These are phyloP conservation scores for Theocolax elegans DNA, from an alignment of 1,140 invertebrate genomes.

Conservation along the genomic window DNA sequence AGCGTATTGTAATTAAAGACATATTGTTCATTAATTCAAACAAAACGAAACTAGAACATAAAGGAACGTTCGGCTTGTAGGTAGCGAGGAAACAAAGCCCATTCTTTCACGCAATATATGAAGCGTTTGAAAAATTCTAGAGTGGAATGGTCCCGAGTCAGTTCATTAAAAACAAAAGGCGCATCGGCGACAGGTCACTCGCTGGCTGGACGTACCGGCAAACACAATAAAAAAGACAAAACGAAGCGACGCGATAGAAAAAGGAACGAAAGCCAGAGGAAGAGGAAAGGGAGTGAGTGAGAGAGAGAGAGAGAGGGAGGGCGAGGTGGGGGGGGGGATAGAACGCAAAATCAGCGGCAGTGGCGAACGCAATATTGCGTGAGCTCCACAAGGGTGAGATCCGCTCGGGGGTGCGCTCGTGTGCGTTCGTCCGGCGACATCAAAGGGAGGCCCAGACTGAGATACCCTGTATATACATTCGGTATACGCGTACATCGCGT, in stretches of 20 bases:
- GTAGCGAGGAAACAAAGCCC: neutral
- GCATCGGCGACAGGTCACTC: neutral
- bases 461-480: neutral
- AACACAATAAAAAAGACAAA: slow-evolving; percentile 11
- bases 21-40: neutral
- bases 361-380: neutral
- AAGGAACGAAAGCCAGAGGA: slow-evolving; percentile 29
- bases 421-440: slow-evolving; percentile 43
- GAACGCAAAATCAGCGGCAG: neutral
- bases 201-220: too few relatives aligned
- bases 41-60: neutral
- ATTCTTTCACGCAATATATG: too few relatives aligned
- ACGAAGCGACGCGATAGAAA: too few relatives aligned
- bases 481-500: neutral
- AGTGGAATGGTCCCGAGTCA: too few relatives aligned
- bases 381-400: neutral
- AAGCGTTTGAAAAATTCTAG: too few relatives aligned
- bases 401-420: neutral
- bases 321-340: neutral
- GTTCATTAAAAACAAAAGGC: slow-evolving; percentile 46
- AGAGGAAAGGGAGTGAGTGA: neutral
- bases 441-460: slow-evolving; percentile 53
- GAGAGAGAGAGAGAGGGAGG: slow-evolving; percentile 2
- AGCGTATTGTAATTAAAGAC: too few relatives aligned
- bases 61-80: too few relatives aligned